phyloP scores from a whole-genome alignment of 2,113 vertebrate species.

The Eolophus roseicapilla region DNA sequence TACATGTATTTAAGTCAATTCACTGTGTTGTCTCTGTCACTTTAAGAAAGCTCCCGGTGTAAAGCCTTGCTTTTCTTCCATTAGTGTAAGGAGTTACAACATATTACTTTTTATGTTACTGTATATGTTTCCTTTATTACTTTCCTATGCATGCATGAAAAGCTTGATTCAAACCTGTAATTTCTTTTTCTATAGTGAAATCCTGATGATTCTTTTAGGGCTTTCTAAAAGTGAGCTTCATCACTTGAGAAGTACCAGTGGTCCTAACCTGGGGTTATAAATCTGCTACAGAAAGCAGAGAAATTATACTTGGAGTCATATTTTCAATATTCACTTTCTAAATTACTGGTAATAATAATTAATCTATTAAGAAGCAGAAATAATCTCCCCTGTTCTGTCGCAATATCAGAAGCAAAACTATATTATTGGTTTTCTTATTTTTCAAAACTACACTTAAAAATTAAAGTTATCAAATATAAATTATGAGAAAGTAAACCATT shows the following conservation, averaged over 20 bases:
- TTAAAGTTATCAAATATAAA: not conserved
- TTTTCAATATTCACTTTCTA: not conserved
- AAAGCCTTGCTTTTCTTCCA: not conserved
- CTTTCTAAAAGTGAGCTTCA: not conserved
- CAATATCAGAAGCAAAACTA: not conserved
- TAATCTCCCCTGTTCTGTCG: not conserved
- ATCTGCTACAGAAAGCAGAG: not conserved
- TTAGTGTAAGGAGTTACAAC: not conserved
- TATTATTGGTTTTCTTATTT: not conserved
- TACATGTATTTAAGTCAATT: not conserved
- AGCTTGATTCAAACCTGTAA: not conserved
- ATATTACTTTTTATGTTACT: not conserved
- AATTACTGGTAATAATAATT: not conserved
- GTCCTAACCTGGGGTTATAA: not conserved
- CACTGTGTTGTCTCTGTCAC: not conserved
- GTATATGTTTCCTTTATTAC: not conserved
- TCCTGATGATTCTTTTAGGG: not conserved
- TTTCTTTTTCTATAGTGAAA: not conserved
- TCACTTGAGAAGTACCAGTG: not conserved
- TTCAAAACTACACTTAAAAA: not conserved
- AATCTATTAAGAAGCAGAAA: not conserved
- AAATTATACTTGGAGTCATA: not conserved
- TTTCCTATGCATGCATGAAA: not conserved
- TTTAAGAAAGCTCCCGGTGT: not conserved
- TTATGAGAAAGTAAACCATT: not conserved